Percentiles rank a stretch among this genome's conserved stretches.
Evolutionary conservation across 2,797 vertebrate species (phyloP).

Genomic region (Sphenopsis melanotis): DNA sequence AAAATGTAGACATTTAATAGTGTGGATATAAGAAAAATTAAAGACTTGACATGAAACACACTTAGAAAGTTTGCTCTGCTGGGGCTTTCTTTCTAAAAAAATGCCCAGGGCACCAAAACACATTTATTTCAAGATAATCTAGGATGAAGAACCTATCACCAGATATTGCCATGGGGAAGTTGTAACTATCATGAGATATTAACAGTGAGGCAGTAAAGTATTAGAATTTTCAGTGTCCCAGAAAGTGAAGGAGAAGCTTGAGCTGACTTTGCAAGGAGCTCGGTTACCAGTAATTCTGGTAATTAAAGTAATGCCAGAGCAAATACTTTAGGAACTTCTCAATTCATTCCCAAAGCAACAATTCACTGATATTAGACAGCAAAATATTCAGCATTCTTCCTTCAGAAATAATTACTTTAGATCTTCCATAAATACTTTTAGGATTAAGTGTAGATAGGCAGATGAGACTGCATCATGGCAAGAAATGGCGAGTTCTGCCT

Average conservation of each 20-base stretch:
- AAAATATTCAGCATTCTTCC: neutral
- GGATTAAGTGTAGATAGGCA: neutral
- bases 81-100: neutral
- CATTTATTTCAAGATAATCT: neutral
- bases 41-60: neutral
- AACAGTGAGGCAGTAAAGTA: neutral
- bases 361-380: neutral
- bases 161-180: neutral
- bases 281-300: accelerated
- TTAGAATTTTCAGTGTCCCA: neutral
- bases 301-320: neutral
- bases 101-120: neutral
- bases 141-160: neutral
- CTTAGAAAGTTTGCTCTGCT: neutral
- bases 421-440: neutral
- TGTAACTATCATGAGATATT: neutral
- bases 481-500: neutral
- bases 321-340: neutral
- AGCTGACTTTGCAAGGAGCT: neutral
- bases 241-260: neutral
- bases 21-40: neutral
- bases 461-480: neutral
- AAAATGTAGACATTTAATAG: neutral
- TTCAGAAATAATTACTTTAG: neutral
- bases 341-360: neutral